These are phyloP conservation scores for Aphodius sticticus DNA, from an alignment of 2,888 invertebrate genomes.

Conservation along the genomic window DNA sequence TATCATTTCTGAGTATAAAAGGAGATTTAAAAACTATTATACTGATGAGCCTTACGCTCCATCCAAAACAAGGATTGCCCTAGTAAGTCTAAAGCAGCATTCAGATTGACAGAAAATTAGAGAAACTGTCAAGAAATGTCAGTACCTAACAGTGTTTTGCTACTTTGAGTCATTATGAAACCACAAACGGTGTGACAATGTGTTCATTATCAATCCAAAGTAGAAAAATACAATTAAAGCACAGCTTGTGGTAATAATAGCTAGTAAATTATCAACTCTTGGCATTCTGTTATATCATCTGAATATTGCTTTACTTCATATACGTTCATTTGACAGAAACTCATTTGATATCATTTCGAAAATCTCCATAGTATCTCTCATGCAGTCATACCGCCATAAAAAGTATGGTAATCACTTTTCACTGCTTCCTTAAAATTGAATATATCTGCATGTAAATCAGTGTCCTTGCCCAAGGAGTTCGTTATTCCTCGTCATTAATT, in stretches of 20 bases:
- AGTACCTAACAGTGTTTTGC: too few species aligned
- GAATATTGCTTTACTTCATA: too few species aligned
- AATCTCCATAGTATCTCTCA: not conserved
- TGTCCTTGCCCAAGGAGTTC: not conserved
- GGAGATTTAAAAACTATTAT: constrained; percentile 52
- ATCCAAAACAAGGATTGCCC: not conserved
- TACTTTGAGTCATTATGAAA: not conserved
- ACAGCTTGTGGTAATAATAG: too few species aligned
- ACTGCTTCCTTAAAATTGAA: not conserved
- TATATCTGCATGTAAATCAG: not conserved
- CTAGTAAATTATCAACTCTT: too few species aligned
- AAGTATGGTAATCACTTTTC: not conserved
- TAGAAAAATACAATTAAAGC: too few species aligned
- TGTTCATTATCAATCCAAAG: too few species aligned
- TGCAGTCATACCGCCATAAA: not conserved
- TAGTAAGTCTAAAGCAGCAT: not conserved
- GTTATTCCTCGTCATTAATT: not conserved
- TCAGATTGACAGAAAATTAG: too few species aligned
- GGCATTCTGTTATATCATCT: too few species aligned
- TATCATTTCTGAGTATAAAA: constrained; percentile 56
- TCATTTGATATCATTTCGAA: not conserved
- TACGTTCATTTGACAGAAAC: too few species aligned
- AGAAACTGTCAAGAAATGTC: too few species aligned
- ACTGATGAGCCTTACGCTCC: constrained; percentile 21
- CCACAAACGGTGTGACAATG: not conserved